These are phyloP conservation scores for Melanotaenia trifasciata DNA, from an alignment of 2,797 vertebrate species.

Conservation along the genomic window DNA sequence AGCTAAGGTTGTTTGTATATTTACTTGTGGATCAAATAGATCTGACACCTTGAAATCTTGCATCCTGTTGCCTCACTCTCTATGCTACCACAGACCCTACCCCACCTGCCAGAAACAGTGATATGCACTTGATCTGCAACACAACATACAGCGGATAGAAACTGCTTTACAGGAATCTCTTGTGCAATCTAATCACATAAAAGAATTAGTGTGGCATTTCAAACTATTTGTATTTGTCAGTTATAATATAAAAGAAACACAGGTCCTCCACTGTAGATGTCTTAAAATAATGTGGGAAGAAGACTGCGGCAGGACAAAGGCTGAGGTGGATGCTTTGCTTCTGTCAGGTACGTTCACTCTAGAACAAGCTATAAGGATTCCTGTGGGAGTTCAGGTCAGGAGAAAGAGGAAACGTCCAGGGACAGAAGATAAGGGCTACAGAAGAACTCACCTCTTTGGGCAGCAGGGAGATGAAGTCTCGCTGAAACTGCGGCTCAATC, in stretches of 20 bases:
- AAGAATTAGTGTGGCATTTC: constrained; percentile 38
- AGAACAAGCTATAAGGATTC: constrained; percentile 18
- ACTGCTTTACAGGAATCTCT: constrained; percentile 46
- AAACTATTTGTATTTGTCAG: constrained; percentile 57
- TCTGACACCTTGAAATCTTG: constrained; percentile 55
- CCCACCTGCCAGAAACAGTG: constrained; percentile 56
- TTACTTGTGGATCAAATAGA: constrained; percentile 44
- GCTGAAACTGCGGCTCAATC: constrained; percentile 99
- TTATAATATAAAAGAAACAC: constrained; percentile 40
- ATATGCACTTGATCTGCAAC: constrained; percentile 56
- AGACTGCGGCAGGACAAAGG: constrained; percentile 15
- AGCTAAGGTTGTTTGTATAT: constrained; percentile 28
- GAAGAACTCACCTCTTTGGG: constrained; percentile 95
- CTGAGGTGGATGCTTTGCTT: constrained; percentile 20
- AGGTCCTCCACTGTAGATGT: constrained; percentile 34
- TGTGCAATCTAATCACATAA: constrained; percentile 52
- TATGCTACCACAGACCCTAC: constrained; percentile 14
- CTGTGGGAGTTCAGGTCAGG: constrained; percentile 17
- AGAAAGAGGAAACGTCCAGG: neutral
- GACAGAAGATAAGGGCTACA: neutral
- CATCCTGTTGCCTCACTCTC: constrained; percentile 54
- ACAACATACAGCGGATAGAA: constrained; percentile 41
- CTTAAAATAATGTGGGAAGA: constrained; percentile 31
- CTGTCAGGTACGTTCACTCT: constrained; percentile 15
- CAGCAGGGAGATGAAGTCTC: constrained; percentile 99